Base-by-base conservation (phyloP, 2,113 vertebrate species). In the Erinaceus europaeus region DNA sequence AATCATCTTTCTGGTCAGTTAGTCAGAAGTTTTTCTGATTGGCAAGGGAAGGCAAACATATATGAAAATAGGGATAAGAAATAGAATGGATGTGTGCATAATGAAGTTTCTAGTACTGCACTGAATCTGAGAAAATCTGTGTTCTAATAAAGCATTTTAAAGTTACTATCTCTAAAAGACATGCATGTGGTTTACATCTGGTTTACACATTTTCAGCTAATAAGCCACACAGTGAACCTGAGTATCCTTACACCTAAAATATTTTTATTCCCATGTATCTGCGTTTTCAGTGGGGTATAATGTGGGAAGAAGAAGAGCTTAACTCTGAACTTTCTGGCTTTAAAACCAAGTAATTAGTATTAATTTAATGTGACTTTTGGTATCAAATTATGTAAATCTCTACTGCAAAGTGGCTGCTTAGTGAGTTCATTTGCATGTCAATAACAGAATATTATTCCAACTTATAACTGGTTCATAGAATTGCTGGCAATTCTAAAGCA, bases 341-440 rank as follows among this genome's bases (percentile, higher is more conserved):
- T 91, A 88, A 91, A 93, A 81, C 1, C 0, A 76, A 69, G 5
- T 77, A 85, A 79, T 59, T 90, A 81, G 69, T 91, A 89, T 0
- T 90, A 91, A 65, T 92, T 94, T 82, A 74, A 38, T 71, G 72
- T 84, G 76, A 9, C 12, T 95, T 95, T 86, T 52, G 52, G 11
- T 95, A 64, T 92, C 77, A 67, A 12, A 68, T 72, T 72, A 80
- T 10, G 3, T 84, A 93, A 94, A 93, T 93, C 91, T 95, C 78
- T 93, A 94, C 94, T 92, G 17, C 73, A 92, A 94, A 95, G 76
- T 89, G 71, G 88, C 65, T 91, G 36, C 86, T 92, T 88, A 94
- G 5, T 69, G 85, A 91, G 4, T 87, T 95, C 81, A 52, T 94
- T 94, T 93, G 44, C 34, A 86, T 89, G 67, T 72, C 88, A 93